Evolutionary conservation across 2,888 invertebrate species (phyloP).

Genomic region (Caenorhabditis angaria): DNA sequence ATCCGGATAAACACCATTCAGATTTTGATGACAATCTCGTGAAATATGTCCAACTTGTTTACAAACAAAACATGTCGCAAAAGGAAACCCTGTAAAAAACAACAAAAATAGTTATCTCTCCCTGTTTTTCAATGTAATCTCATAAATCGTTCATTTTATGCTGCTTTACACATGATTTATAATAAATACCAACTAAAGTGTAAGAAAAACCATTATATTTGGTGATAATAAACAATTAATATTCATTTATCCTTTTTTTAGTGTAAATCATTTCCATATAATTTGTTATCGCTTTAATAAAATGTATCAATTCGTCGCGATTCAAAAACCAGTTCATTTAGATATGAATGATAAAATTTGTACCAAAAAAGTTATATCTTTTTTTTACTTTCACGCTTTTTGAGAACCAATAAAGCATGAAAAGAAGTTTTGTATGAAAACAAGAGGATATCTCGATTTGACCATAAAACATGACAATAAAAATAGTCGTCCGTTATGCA

Average conservation of each 20-base stretch:
- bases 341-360: neutral
- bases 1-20: conserved; percentile 85
- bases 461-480: no score
- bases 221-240: neutral
- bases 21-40: conserved; percentile 87
- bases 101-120: conserved; percentile 54
- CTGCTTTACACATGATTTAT: neutral
- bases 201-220: no score
- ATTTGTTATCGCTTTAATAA: neutral
- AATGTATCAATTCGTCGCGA: neutral
- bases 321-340: neutral
- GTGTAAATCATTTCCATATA: neutral
- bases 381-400: neutral
- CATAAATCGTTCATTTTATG: neutral
- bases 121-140: neutral
- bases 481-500: neutral
- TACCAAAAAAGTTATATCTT: no score
- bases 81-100: conserved; percentile 82
- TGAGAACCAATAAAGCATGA: neutral
- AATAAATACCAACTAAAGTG: no score
- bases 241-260: no score
- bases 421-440: neutral
- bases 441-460: neutral
- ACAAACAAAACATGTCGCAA: conserved; percentile 89
- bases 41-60: conserved; percentile 87